phyloP scores from a whole-genome alignment of 2,888 invertebrate species.

The Lacanobia oleracea region DNA sequence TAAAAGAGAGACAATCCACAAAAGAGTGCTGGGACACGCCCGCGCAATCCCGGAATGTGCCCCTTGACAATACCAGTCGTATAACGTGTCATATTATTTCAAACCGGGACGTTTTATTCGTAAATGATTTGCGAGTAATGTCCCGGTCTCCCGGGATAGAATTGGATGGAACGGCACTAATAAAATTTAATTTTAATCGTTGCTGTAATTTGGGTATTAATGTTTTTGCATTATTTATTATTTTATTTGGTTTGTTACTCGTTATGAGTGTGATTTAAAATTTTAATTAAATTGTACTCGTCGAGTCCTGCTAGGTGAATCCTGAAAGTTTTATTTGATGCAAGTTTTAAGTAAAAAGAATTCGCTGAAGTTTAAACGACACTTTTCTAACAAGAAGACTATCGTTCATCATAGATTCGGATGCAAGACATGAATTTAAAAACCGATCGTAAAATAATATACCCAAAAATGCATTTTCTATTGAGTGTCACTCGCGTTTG shows the following conservation, averaged over 20 bases:
- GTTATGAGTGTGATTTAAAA: background rate
- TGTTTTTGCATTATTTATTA: conserved; percentile 51
- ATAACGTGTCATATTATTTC: conserved; percentile 81
- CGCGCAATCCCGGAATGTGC: conserved; percentile 70
- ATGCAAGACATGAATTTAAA: background rate
- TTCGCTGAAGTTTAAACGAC: background rate
- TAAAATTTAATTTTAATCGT: conserved; percentile 79
- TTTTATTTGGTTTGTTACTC: conserved; percentile 45
- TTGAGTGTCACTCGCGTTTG: conserved; percentile 1
- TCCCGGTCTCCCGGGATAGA: conserved; percentile 69
- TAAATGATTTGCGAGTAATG: conserved; percentile 79
- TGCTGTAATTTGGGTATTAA: conserved; percentile 73
- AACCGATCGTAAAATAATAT: conserved; percentile 13
- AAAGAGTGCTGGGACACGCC: conserved; percentile 67
- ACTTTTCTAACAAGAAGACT: background rate
- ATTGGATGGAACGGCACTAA: conserved; percentile 64
- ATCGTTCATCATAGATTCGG: no score
- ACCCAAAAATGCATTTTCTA: conserved; percentile 3
- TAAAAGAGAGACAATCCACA: conserved; percentile 55
- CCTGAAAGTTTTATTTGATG: background rate
- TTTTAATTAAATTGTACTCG: background rate
- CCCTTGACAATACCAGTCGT: conserved; percentile 77
- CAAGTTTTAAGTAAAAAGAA: background rate
- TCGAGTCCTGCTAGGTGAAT: background rate
- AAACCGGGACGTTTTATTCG: conserved; percentile 73